Evolutionary conservation across 2,113 vertebrate species (phyloP).

Genomic region (Syrrhaptes paradoxus): DNA sequence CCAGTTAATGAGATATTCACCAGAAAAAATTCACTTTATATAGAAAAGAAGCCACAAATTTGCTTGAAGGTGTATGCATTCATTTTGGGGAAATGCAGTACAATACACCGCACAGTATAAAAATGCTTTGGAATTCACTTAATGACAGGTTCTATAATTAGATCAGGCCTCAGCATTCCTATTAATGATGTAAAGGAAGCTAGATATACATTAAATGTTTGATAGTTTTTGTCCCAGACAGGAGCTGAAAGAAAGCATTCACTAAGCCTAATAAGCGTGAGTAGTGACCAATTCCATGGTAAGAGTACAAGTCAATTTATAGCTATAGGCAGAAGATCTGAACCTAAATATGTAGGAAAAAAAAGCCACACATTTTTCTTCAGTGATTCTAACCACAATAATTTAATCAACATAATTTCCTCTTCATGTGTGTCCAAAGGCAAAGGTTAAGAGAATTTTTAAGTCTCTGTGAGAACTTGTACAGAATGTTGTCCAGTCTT

Average conservation of each 20-base stretch:
- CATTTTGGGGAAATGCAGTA: background rate
- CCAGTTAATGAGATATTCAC: background rate
- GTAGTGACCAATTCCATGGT: background rate
- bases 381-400: background rate
- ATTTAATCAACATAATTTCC: conserved; percentile 17
- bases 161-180: background rate
- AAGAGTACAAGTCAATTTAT: background rate
- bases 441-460: conserved; percentile 28
- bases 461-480: background rate
- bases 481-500: background rate
- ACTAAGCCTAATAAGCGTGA: conserved; percentile 10
- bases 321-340: background rate
- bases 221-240: conserved; percentile 8
- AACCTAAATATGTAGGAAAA: background rate
- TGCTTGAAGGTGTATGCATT: background rate
- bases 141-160: conserved; percentile 12
- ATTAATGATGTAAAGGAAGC: conserved; percentile 24
- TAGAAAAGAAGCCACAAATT: background rate
- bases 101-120: background rate
- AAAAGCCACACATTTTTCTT: background rate
- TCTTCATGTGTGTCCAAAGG: conserved; percentile 30
- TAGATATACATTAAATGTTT: background rate
- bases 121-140: background rate
- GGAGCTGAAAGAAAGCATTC: background rate
- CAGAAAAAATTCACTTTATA: background rate